Evolutionary conservation across 2,797 vertebrate genomes (phyloP), one percentile per base, ranked within the genome.

Genomic region (Cheirogaleus major): DNA sequence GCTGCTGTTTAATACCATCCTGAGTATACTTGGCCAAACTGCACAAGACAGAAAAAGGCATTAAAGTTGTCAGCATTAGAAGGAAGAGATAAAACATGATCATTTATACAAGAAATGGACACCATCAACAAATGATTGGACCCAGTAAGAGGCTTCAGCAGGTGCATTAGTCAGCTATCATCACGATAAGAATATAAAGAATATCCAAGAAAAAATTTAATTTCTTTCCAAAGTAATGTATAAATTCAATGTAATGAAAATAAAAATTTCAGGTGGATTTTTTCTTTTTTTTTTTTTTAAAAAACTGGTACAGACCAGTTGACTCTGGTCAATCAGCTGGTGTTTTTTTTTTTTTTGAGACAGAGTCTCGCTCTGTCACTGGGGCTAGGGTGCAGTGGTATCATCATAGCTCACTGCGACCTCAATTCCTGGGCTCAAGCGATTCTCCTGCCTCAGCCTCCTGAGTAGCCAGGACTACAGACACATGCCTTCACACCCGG

Each of bases 191-290:
- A 22, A 22, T 30, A 14, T 27, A 76, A 85, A 78, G 38, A 76
- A 35, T n/a, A 67, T 7, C 38, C 32, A 55, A 85, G 81, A 79
- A 69, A 45, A 85, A 70, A n/a, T 17, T 61, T 78, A 79, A 93
- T 61, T 27, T 38, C 45, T 61, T 72, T 70, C 27, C 43, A 72
- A 72, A 61, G 80, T 80, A 50, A 88, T 35, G 7, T 18, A 27
- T n/a, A 61, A 32, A 81, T n/a, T 81, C 65, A 63, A 59, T n/a
- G 15, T 35, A 81, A 73, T n/a, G 32, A 86, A 59, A 57, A 45
- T 45, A 78, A 11, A 41, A 32, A 45, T 32, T 38, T 87, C 52
- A 50, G 75, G 14, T 10, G 22, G 32, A 17, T 65, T n/a, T n/a
- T 63, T 65, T n/a, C 32, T 18, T 65, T 18, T 2, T 18, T 48